Conservation (phyloP, 2,888 invertebrate genomes). For the Tyria jacobaeae region DNA sequence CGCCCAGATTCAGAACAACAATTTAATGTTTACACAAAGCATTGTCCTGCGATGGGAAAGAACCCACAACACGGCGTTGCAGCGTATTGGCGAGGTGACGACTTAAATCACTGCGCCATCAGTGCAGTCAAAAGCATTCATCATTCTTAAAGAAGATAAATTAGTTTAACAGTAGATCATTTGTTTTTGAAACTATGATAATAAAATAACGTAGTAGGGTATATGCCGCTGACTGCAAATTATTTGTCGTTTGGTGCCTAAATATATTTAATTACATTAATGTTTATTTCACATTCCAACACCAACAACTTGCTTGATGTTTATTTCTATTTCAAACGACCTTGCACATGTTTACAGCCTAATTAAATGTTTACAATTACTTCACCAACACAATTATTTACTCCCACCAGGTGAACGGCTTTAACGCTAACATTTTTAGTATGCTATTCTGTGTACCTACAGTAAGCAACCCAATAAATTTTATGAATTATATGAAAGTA, state of each 20-base stretch:
- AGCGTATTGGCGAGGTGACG: too few relatives aligned
- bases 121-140: too few relatives aligned
- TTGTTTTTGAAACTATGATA: neutral
- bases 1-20: too few relatives aligned
- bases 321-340: slow-evolving; percentile 29
- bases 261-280: slow-evolving; percentile 8
- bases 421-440: slow-evolving; percentile 4
- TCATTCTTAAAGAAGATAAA: too few relatives aligned
- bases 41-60: too few relatives aligned
- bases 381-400: slow-evolving; percentile 22
- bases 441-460: slow-evolving; percentile 3
- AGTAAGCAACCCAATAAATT: slow-evolving; percentile 8
- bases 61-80: too few relatives aligned
- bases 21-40: too few relatives aligned
- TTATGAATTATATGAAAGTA: neutral
- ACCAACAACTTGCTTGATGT: slow-evolving; percentile 19
- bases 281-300: slow-evolving; percentile 9
- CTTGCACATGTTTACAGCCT: slow-evolving; percentile 43
- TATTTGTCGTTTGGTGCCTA: slow-evolving; percentile 7
- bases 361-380: slow-evolving; percentile 39
- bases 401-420: slow-evolving; percentile 11
- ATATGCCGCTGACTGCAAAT: neutral
- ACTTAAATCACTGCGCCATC: too few relatives aligned
- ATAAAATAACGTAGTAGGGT: neutral
- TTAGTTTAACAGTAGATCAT: neutral